phyloP scores from a whole-genome alignment of 2,888 invertebrate genomes.

The Proisotoma minuta region DNA sequence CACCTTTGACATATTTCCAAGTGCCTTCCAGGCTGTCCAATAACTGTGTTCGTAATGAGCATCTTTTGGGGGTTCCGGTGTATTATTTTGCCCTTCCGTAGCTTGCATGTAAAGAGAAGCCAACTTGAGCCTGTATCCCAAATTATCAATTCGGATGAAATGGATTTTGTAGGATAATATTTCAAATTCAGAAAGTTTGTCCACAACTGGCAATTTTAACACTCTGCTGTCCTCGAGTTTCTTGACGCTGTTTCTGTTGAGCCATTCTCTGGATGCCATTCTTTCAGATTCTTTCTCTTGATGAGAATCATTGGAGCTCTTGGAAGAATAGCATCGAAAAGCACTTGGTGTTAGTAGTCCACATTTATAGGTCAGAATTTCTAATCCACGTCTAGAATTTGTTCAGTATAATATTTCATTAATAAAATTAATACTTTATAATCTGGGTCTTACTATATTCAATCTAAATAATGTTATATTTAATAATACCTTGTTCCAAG shows the following conservation, averaged over 20 bases:
- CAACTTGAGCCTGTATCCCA: constrained; percentile 1
- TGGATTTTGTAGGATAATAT: constrained; percentile 10
- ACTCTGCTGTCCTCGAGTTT: neutral
- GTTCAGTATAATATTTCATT: no score
- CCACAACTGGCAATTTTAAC: neutral
- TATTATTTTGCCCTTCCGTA: constrained; percentile 12
- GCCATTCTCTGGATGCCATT: no score
- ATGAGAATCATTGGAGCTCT: no score
- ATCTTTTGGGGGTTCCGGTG: constrained; percentile 10
- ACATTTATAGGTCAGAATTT: no score
- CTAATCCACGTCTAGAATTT: no score
- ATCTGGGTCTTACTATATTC: no score
- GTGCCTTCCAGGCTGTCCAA: constrained; percentile 21
- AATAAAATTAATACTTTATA: no score
- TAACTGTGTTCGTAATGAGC: neutral
- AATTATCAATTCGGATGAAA: constrained; percentile 1
- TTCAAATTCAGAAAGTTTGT: constrained; percentile 2
- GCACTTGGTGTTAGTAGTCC: no score
- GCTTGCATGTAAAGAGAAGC: constrained; percentile 19
- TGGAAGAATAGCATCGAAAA: no score
- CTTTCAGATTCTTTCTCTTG: no score
- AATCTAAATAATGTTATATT: no score
- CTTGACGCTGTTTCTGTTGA: neutral
- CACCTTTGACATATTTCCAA: constrained; percentile 23
- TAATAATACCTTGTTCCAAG: no score